A percentile compares a stretch with the other conserved stretches of the same genome.
These are phyloP conservation scores for Uloborus diversus DNA, from an alignment of 1,140 invertebrate genomes.

Conservation along the genomic window DNA sequence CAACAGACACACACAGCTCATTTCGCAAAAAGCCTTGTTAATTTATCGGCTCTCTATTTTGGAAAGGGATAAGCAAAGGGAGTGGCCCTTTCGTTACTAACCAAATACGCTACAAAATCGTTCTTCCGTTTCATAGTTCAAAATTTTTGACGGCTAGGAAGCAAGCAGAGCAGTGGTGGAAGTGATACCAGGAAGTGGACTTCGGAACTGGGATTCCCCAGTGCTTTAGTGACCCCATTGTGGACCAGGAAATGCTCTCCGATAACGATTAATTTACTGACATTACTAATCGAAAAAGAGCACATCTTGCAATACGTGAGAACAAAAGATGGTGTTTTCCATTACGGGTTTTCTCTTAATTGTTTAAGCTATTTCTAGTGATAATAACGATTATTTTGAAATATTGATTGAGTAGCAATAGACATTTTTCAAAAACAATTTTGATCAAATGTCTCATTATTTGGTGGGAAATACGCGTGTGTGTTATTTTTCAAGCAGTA, in stretches of 20 bases:
- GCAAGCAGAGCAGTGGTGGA: not conserved
- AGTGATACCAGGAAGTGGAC: constrained; percentile 28
- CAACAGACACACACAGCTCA: not conserved
- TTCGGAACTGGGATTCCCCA: constrained; percentile 1
- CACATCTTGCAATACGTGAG: too few species aligned
- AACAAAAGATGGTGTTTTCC: too few species aligned
- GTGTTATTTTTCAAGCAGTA: too few species aligned
- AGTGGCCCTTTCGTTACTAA: not conserved
- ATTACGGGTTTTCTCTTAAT: too few species aligned
- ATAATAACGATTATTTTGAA: too few species aligned
- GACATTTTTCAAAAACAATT: too few species aligned
- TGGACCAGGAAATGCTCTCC: not conserved
- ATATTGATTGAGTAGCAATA: too few species aligned
- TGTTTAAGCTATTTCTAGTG: too few species aligned
- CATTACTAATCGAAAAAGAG: too few species aligned
- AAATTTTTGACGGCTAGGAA: constrained; percentile 6
- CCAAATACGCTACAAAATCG: constrained; percentile 30
- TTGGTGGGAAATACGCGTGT: too few species aligned
- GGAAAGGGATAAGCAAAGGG: not conserved
- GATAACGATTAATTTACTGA: too few species aligned
- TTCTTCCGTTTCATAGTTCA: not conserved
- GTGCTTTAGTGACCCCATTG: constrained; percentile 29
- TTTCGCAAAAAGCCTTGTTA: constrained; percentile 18
- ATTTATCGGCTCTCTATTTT: not conserved
- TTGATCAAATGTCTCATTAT: too few species aligned